Percentiles rank a stretch among this genome's conserved stretches.
phyloP scores from a whole-genome alignment of 2,797 vertebrate genomes.

The Pangasius larnaudii region DNA sequence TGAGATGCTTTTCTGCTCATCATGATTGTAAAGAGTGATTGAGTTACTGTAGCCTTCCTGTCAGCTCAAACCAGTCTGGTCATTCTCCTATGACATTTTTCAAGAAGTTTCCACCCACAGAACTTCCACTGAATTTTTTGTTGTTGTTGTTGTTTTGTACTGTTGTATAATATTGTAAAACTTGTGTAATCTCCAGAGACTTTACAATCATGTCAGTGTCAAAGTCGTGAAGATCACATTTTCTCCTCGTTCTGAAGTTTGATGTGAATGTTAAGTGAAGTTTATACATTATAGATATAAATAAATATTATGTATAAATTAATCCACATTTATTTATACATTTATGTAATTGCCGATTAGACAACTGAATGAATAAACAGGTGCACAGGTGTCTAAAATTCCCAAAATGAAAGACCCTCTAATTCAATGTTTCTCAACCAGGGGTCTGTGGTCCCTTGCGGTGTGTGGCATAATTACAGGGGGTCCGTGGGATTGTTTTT shows the following conservation, averaged over 20 bases:
- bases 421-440: neutral
- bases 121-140: neutral
- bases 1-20: conserved; percentile 3
- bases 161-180: neutral
- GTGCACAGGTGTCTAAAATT: neutral
- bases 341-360: neutral
- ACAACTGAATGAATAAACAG: neutral
- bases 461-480: neutral
- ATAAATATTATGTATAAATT: no score
- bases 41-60: neutral
- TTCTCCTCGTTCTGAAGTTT: neutral
- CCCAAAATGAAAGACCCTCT: neutral
- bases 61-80: neutral
- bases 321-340: no score
- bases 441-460: neutral
- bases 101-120: neutral
- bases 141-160: neutral
- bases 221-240: neutral
- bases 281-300: neutral
- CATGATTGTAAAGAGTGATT: neutral
- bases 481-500: neutral
- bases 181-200: neutral
- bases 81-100: neutral
- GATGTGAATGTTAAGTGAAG: no score
- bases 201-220: neutral